Percentiles rank a stretch among this genome's conserved stretches.
phyloP scores from a whole-genome alignment of 2,113 vertebrate genomes.

The Morphnarchus princeps region DNA sequence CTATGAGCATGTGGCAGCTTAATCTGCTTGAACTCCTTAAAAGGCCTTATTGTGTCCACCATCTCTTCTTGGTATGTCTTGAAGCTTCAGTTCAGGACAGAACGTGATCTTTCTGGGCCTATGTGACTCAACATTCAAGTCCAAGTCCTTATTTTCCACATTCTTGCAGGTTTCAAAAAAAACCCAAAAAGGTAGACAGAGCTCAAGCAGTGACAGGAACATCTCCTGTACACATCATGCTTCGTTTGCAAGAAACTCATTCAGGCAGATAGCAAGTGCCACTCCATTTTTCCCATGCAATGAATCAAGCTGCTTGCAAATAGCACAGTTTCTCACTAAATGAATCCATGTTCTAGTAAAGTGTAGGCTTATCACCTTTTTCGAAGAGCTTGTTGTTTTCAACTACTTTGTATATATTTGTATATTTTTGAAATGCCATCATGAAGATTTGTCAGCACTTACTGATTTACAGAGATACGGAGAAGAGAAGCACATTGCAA shows the following conservation, averaged over 20 bases:
- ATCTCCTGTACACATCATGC: neutral
- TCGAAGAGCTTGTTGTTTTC: neutral
- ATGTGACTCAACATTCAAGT: neutral
- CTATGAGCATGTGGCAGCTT: neutral
- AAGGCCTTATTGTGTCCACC: neutral
- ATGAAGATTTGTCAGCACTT: neutral
- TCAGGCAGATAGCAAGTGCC: neutral
- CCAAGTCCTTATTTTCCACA: neutral
- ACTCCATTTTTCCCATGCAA: neutral
- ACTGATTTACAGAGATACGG: neutral
- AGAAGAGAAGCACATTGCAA: neutral
- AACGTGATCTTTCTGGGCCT: neutral
- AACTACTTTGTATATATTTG: neutral
- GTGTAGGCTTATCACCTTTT: neutral
- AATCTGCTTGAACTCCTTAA: neutral
- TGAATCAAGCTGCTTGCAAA: neutral
- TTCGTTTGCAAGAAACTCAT: neutral
- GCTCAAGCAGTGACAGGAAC: neutral
- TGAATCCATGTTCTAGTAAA: neutral
- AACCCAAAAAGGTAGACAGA: fast-evolving
- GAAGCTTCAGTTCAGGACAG: neutral
- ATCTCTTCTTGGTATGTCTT: fast-evolving
- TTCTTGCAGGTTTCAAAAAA: neutral
- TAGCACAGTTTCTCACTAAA: neutral
- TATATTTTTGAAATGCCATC: neutral